Evolutionary conservation across 2,888 invertebrate species (phyloP).

Genomic region (Cancer borealis): DNA sequence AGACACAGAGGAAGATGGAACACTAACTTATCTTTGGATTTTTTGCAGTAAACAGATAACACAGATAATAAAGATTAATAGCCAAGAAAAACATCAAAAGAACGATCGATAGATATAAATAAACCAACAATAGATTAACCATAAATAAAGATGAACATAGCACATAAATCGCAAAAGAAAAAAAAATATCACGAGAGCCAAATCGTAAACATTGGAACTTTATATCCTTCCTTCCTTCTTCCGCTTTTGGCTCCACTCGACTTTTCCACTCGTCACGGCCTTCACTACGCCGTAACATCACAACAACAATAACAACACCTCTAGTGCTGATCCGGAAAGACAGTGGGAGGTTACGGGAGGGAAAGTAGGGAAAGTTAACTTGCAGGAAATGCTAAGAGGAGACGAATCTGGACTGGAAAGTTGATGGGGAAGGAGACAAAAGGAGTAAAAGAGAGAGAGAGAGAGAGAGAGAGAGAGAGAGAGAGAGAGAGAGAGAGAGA

Average conservation of each 20-base stretch:
- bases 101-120: no score
- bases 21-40: no score
- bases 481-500: constrained; percentile 42
- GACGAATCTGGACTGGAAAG: no score
- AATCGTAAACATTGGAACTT: neutral
- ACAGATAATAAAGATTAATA: no score
- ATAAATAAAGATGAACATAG: neutral
- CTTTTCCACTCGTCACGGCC: neutral
- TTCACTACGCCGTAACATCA: neutral
- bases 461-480: constrained; percentile 39
- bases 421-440: neutral
- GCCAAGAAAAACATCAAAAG: no score
- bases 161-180: neutral
- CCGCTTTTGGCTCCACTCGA: neutral
- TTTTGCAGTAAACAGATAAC: no score
- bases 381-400: neutral
- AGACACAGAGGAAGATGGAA: no score
- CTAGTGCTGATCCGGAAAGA: neutral
- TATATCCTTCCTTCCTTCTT: neutral
- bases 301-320: neutral
- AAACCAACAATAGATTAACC: no score
- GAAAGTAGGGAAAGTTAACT: neutral
- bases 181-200: neutral
- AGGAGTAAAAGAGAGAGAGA: neutral
- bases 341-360: neutral